Percentiles rank a stretch among this genome's conserved stretches.
Evolutionary conservation across 2,113 vertebrate species (phyloP).

Genomic region (Podarcis muralis): DNA sequence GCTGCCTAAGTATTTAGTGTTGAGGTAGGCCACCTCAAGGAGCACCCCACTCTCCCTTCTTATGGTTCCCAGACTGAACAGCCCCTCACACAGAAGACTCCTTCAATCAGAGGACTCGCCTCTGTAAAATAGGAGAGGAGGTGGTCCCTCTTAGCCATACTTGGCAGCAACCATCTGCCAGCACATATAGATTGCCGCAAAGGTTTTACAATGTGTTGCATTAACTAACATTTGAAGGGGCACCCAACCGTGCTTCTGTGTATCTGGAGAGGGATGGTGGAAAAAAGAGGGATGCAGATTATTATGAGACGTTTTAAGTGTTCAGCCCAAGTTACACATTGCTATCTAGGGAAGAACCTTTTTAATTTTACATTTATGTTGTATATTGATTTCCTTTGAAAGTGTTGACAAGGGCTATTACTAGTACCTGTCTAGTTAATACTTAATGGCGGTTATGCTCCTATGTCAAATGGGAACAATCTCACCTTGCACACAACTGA

Average conservation of each 20-base stretch:
- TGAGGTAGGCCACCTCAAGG: too few species aligned
- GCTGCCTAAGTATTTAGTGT: too few species aligned
- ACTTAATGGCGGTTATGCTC: not conserved
- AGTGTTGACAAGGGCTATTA: slow-evolving; percentile 33
- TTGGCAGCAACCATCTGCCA: not conserved
- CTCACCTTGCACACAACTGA: not conserved
- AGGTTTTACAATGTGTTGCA: not conserved
- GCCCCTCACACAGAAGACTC: too few species aligned
- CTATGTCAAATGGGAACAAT: not conserved
- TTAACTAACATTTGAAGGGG: not conserved
- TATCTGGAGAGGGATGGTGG: not conserved
- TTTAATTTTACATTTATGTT: slow-evolving; percentile 66
- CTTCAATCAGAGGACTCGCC: too few species aligned
- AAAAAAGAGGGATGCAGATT: not conserved
- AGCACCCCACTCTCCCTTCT: too few species aligned
- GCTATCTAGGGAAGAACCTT: slow-evolving; percentile 48
- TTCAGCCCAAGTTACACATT: slow-evolving; percentile 31
- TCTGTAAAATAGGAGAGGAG: too few species aligned
- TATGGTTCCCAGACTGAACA: too few species aligned
- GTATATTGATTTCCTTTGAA: slow-evolving; percentile 60
- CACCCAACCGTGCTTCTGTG: not conserved
- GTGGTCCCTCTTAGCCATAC: not conserved
- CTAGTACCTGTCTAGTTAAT: slow-evolving; percentile 50
- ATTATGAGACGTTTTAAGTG: not conserved
- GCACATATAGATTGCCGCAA: not conserved